Evolutionary conservation across 2,797 vertebrate species (phyloP).

Genomic region (Sandelia bainsii): DNA sequence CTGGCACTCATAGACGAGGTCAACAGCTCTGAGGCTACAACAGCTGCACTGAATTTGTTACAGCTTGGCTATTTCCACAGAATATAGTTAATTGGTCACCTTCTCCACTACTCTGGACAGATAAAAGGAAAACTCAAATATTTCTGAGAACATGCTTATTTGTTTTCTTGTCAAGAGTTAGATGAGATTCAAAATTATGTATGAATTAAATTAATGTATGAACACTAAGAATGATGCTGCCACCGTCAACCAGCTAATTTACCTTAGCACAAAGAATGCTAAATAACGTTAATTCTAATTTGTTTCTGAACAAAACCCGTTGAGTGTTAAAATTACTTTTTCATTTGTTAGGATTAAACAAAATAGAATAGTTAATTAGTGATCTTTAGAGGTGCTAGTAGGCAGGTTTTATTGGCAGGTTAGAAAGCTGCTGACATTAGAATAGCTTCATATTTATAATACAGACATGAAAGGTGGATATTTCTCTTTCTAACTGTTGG

Average conservation of each 20-base stretch:
- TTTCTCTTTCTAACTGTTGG: neutral
- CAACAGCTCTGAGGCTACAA: constrained; percentile 12
- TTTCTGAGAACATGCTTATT: neutral
- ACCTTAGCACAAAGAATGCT: neutral
- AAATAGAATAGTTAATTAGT: neutral
- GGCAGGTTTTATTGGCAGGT: neutral
- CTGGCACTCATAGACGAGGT: constrained; percentile 31
- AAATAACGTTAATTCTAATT: too few relatives aligned
- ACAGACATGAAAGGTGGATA: neutral
- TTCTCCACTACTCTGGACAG: neutral
- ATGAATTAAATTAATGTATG: too few relatives aligned
- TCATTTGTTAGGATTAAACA: neutral
- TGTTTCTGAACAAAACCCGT: too few relatives aligned
- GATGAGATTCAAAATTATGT: neutral
- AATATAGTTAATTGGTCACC: neutral
- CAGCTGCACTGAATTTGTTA: constrained; percentile 6
- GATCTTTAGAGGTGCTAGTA: neutral
- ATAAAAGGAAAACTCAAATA: neutral
- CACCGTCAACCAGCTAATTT: neutral
- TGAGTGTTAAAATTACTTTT: too few relatives aligned
- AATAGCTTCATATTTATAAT: neutral
- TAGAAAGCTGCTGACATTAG: neutral
- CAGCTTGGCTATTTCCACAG: neutral
- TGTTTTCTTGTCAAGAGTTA: neutral
- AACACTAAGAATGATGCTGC: neutral